Evolutionary conservation across 2,797 vertebrate species (phyloP).

Genomic region (Novumbra hubbsi): DNA sequence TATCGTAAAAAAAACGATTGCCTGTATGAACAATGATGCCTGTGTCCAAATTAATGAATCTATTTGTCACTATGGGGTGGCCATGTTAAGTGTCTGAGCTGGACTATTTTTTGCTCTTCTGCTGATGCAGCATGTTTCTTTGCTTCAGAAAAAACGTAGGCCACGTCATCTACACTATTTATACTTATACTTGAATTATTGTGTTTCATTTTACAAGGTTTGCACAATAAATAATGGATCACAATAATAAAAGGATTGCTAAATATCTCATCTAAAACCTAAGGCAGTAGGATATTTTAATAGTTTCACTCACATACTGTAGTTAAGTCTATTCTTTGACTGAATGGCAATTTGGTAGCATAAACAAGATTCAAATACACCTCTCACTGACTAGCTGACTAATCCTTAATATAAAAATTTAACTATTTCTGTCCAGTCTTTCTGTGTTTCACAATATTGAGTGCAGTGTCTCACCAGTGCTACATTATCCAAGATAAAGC

Average conservation of each 20-base stretch:
- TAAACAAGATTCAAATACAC: neutral
- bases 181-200: neutral
- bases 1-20: neutral
- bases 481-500: neutral
- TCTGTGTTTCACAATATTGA: neutral
- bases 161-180: neutral
- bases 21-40: too few relatives aligned
- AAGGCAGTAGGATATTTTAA: neutral
- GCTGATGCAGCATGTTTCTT: neutral
- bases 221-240: neutral
- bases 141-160: neutral
- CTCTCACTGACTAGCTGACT: neutral
- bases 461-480: neutral
- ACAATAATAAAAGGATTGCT: neutral
- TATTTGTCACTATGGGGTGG: conserved; percentile 1
- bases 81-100: conserved; percentile 8
- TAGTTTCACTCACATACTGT: neutral
- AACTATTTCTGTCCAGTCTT: neutral
- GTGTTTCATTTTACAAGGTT: neutral
- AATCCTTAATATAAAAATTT: neutral
- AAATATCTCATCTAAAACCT: neutral
- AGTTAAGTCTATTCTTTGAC: neutral
- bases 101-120: neutral
- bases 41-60: conserved; percentile 6
- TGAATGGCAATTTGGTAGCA: neutral